Percentiles rank a stretch among this genome's conserved stretches.
Evolutionary conservation across 2,113 vertebrate genomes (phyloP).

Genomic region (Periophthalmus modestus): DNA sequence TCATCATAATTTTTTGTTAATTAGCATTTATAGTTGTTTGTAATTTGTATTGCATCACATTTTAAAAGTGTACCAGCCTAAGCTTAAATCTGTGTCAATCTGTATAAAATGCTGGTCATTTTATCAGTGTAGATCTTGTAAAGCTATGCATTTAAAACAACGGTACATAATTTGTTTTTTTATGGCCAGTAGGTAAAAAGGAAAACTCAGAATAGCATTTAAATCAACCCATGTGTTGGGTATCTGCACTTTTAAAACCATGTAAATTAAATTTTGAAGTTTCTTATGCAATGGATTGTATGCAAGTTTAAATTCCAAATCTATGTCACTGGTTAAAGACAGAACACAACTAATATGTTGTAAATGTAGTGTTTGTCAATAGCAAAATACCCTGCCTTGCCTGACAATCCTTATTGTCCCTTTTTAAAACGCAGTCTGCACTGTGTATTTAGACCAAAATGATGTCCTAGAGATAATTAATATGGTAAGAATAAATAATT

Average conservation of each 20-base stretch:
- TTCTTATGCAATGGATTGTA: background rate
- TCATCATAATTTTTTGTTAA: slow-evolving; percentile 39
- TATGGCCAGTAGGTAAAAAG: slow-evolving; percentile 3
- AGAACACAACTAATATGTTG: background rate
- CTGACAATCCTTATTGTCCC: slow-evolving; percentile 57
- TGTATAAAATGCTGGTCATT: slow-evolving; percentile 75
- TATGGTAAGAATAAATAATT: background rate
- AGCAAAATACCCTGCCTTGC: slow-evolving; percentile 23
- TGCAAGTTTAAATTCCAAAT: background rate
- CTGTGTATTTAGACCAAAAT: slow-evolving; percentile 25
- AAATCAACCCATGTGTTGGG: slow-evolving; percentile 2
- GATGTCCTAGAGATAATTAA: background rate
- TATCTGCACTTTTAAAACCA: slow-evolving; percentile 33
- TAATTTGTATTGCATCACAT: slow-evolving; percentile 86
- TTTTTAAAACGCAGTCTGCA: slow-evolving; percentile 26
- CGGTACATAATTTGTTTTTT: background rate
- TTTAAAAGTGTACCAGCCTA: slow-evolving; percentile 90
- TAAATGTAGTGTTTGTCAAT: slow-evolving; percentile 12
- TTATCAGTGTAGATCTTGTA: slow-evolving; percentile 25
- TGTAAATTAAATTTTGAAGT: background rate
- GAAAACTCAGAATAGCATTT: slow-evolving; percentile 8
- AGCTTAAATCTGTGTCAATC: slow-evolving; percentile 79
- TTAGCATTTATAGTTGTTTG: slow-evolving; percentile 60
- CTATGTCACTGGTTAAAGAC: background rate
- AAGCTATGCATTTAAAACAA: background rate